These are phyloP conservation scores for Momotus momota DNA, from an alignment of 2,797 vertebrate genomes.

Conservation along the genomic window DNA sequence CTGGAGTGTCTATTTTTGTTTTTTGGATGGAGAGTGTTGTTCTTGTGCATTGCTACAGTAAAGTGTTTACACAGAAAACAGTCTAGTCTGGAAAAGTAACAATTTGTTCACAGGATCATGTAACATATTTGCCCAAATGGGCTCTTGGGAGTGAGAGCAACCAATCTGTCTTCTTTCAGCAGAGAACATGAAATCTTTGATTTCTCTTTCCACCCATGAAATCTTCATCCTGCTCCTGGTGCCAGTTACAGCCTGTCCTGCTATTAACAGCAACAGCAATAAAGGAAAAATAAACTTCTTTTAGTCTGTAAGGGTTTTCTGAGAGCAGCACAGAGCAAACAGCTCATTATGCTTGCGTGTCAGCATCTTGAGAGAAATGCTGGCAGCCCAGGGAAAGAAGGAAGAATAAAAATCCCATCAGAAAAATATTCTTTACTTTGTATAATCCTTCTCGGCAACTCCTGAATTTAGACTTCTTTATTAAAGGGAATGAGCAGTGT, in stretches of 20 bases:
- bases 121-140: conserved; percentile 30
- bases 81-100: conserved; percentile 59
- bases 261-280: conserved; percentile 9
- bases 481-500: conserved; percentile 39
- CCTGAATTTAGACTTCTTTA: conserved; percentile 13
- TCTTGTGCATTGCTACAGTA: conserved; percentile 50
- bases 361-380: conserved; percentile 18
- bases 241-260: not conserved
- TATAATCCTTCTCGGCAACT: conserved; percentile 39
- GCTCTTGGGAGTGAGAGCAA: conserved; percentile 27
- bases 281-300: conserved; percentile 37
- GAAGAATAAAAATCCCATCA: conserved; percentile 45
- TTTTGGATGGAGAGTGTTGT: conserved; percentile 57
- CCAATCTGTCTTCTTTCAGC: not conserved
- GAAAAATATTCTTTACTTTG: conserved; percentile 45
- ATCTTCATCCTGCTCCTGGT: conserved; percentile 33
- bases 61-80: conserved; percentile 70
- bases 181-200: not conserved
- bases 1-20: conserved; percentile 37
- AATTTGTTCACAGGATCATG: conserved; percentile 65
- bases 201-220: conserved; percentile 38
- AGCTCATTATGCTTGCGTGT: conserved; percentile 14
- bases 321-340: conserved; percentile 11
- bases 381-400: conserved; percentile 35
- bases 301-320: conserved; percentile 10